phyloP scores from a whole-genome alignment of 2,888 invertebrate species.

The Dendrolimus pini region DNA sequence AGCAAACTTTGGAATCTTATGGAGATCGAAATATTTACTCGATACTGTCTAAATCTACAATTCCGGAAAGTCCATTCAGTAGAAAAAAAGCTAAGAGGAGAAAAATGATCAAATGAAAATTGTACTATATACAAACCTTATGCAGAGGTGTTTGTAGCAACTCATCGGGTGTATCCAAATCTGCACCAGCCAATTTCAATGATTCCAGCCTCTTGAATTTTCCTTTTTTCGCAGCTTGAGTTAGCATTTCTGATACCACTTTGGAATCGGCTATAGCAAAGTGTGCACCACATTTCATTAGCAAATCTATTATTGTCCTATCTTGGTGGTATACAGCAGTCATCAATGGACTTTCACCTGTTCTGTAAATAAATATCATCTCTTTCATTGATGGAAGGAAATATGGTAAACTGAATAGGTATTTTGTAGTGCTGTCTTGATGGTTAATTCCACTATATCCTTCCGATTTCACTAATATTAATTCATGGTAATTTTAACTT shows the following conservation, averaged over 20 bases:
- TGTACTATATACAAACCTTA: conserved; percentile 48
- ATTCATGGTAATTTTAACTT: too few species aligned
- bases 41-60: too few species aligned
- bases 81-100: too few species aligned
- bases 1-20: too few species aligned
- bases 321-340: conserved; percentile 82
- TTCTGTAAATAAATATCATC: conserved; percentile 14
- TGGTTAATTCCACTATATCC: too few species aligned
- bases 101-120: too few species aligned
- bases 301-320: conserved; percentile 78
- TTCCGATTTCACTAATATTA: too few species aligned
- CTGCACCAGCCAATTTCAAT: conserved; percentile 81
- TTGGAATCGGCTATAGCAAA: conserved; percentile 75
- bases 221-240: conserved; percentile 79
- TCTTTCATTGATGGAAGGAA: background rate
- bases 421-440: too few species aligned
- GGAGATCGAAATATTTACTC: too few species aligned
- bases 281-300: conserved; percentile 86
- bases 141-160: conserved; percentile 82
- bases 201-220: conserved; percentile 76
- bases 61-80: too few species aligned
- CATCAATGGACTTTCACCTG: conserved; percentile 81
- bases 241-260: conserved; percentile 81
- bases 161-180: conserved; percentile 78
- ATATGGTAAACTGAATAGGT: too few species aligned